Percentiles rank a stretch among this genome's conserved stretches.
phyloP scores from a whole-genome alignment of 1,140 invertebrate species.

The Caenorhabditis briggsae region DNA sequence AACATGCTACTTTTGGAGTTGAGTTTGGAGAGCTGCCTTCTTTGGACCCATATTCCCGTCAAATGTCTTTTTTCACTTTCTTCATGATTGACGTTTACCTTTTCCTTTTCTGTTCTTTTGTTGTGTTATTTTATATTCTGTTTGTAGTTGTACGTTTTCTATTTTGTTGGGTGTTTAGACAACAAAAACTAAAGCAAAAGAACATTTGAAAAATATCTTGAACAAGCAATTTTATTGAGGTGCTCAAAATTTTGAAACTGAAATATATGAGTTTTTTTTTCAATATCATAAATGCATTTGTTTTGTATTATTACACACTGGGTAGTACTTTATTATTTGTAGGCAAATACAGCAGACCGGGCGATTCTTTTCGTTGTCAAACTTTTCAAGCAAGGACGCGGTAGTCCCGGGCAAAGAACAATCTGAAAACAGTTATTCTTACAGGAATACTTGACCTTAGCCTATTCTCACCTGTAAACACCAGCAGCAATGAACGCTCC shows the following conservation, averaged over 20 bases:
- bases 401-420: constrained; percentile 61
- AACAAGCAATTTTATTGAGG: background rate
- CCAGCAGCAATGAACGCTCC: constrained; percentile 75
- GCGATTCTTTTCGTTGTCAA: background rate
- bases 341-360: background rate
- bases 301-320: background rate
- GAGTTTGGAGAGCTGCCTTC: constrained; percentile 43
- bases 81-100: constrained; percentile 26
- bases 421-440: constrained; percentile 47
- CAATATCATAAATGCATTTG: background rate
- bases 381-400: constrained; percentile 54
- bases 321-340: background rate
- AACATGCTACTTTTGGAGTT: constrained; percentile 31
- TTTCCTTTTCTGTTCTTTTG: background rate
- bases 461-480: constrained; percentile 43
- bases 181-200: background rate
- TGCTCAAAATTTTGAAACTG: background rate
- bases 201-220: background rate
- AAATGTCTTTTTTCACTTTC: constrained; percentile 28
- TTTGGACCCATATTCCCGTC: constrained; percentile 14
- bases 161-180: background rate
- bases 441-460: constrained; percentile 8
- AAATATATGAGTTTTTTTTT: background rate
- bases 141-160: background rate
- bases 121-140: background rate